Evolutionary conservation across 1,140 invertebrate genomes (phyloP), one percentile per base, ranked within the genome.

Genomic region (Achroia grisella): DNA sequence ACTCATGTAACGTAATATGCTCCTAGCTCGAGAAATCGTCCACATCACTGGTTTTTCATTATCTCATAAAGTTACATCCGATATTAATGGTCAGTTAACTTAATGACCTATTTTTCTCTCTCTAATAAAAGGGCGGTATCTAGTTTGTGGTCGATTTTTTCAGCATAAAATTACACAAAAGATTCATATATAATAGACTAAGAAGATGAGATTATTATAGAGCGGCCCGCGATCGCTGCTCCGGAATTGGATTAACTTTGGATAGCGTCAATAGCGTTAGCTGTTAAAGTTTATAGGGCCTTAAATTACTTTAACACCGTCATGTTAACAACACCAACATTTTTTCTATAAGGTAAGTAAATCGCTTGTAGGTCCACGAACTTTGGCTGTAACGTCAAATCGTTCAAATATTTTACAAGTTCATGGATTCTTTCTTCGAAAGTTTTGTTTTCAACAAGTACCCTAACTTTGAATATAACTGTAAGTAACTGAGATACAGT

Each of bases 261-360:
- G 39, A 51, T 60, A 67, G 47, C 56, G 65, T 76, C 70, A 75
- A 78, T 76, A 76, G 61, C 67, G 52, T 42, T 47, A 52, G 57
- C 64, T 54, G 49, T 81, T 73, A 73, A 77, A 73, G 58, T 81
- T 81, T 73, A 81, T 77, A 44, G 58, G 60, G 56, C 54, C 53
- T 58, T 78, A 75, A 81, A 78, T 81, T 67, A 79, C 77, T 75
- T 78, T 66, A 71, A 65, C 69, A 54, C 64, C 65, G 63, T 72
- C 71, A 62, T 66, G 65, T 64, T 72, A 71, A 71, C 64, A 70
- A 69, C 60, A 63, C 64, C 65, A 68, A 69, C 66, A 73, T 74
- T 71, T 70, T 64, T 50, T 63, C 71, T 69, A 62, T 60, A 62
- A 64, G 50, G 17, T 23, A 23, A 23, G 17, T 23, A 23, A 23